A percentile compares a stretch with the other conserved stretches of the same genome.
Evolutionary conservation across 2,113 vertebrate genomes (phyloP).

Genomic region (Hippopotamus amphibius): DNA sequence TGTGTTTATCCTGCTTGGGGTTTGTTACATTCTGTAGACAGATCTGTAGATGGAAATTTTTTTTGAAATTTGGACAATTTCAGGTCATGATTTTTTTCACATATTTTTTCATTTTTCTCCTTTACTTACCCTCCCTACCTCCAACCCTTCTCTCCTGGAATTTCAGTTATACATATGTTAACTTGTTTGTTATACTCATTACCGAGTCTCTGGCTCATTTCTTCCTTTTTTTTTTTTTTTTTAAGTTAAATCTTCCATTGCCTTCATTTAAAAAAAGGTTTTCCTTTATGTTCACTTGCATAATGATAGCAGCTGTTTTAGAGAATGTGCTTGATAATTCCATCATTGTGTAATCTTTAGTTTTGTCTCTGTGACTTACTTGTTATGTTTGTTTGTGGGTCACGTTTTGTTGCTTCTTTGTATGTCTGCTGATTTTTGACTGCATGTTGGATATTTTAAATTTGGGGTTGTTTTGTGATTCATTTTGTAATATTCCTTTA

Average conservation of each 20-base stretch:
- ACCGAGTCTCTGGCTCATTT: not conserved
- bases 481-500: not conserved
- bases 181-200: not conserved
- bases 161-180: not conserved
- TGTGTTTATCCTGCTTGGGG: not conserved
- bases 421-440: not conserved
- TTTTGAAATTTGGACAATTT: not conserved
- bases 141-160: not conserved
- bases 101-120: not conserved
- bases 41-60: not conserved
- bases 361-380: not conserved
- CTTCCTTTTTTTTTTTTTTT: not conserved
- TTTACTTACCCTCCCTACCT: not conserved
- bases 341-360: not conserved
- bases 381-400: not conserved
- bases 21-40: not conserved
- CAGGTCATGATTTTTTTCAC: not conserved
- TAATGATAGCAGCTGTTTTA: not conserved
- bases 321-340: not conserved
- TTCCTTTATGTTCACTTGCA: not conserved
- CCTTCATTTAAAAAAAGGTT: not conserved
- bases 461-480: not conserved
- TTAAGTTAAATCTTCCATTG: not conserved
- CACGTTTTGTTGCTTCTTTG: not conserved
- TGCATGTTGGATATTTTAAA: no score